phyloP scores from a whole-genome alignment of 2,888 invertebrate genomes.

The Agriopis leucophaearia region DNA sequence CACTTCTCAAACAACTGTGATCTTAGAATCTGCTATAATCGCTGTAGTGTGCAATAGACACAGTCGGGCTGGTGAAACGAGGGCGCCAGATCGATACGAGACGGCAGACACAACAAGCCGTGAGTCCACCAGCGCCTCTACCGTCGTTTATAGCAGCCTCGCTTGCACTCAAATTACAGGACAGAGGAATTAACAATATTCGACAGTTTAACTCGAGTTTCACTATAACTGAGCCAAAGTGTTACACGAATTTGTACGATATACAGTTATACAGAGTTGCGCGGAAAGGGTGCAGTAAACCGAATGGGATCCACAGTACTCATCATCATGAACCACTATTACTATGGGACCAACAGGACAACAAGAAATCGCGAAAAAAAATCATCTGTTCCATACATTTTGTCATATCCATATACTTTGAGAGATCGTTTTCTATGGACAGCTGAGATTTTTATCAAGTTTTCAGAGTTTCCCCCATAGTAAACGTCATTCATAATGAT shows the following conservation, averaged over 20 bases:
- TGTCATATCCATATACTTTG: no score
- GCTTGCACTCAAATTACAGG: conserved; percentile 2
- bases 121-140: conserved; percentile 39
- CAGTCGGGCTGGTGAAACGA: conserved; percentile 77
- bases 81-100: conserved; percentile 87
- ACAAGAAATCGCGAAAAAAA: no score
- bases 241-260: neutral
- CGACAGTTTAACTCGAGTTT: neutral
- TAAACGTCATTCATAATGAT: no score
- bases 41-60: conserved; percentile 55
- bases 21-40: neutral
- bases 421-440: no score
- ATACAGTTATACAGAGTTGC: neutral
- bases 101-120: conserved; percentile 76
- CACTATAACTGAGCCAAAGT: neutral
- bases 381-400: no score
- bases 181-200: conserved; percentile 3
- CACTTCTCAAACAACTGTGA: neutral
- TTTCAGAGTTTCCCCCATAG: no score
- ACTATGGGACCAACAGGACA: no score
- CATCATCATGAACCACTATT: no score
- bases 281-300: no score
- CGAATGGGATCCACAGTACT: no score
- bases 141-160: neutral
- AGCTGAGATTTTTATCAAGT: no score